phyloP scores from a whole-genome alignment of 92 coral and sea anemone genomes.

The Phenganax marumi region DNA sequence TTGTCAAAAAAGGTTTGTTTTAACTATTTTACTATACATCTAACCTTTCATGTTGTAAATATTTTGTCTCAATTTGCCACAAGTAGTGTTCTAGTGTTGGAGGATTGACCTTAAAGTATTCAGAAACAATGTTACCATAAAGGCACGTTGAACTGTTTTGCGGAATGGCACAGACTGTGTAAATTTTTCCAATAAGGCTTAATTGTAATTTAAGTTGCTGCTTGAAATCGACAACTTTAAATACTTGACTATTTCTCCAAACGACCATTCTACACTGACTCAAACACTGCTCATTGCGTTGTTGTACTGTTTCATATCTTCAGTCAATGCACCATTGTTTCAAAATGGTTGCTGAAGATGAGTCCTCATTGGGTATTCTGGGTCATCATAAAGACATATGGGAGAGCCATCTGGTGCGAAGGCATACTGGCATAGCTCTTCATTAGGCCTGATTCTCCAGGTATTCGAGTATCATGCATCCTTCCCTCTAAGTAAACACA shows the following conservation, averaged over 20 bases:
- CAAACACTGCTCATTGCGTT: background rate
- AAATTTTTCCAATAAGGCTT: background rate
- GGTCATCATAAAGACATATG: background rate
- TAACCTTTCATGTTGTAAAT: background rate
- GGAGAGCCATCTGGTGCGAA: background rate
- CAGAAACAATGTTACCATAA: slow-evolving; percentile 7
- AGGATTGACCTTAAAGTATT: background rate
- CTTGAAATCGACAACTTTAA: background rate
- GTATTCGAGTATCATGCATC: background rate
- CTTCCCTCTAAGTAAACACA: background rate
- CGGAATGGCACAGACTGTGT: background rate
- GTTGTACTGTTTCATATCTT: background rate
- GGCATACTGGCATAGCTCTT: background rate
- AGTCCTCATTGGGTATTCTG: background rate
- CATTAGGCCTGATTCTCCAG: background rate
- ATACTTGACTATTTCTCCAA: slow-evolving; percentile 9
- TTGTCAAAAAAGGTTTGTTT: background rate
- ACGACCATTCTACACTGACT: slow-evolving; percentile 2
- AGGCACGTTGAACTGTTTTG: background rate
- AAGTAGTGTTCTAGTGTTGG: slow-evolving; percentile 1
- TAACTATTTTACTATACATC: background rate
- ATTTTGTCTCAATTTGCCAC: too few species aligned
- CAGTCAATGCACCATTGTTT: background rate
- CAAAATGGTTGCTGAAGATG: slow-evolving; percentile 13
- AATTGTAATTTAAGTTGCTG: background rate